Conservation (phyloP, 1,140 invertebrate genomes). For the Lucilia cuprina region DNA sequence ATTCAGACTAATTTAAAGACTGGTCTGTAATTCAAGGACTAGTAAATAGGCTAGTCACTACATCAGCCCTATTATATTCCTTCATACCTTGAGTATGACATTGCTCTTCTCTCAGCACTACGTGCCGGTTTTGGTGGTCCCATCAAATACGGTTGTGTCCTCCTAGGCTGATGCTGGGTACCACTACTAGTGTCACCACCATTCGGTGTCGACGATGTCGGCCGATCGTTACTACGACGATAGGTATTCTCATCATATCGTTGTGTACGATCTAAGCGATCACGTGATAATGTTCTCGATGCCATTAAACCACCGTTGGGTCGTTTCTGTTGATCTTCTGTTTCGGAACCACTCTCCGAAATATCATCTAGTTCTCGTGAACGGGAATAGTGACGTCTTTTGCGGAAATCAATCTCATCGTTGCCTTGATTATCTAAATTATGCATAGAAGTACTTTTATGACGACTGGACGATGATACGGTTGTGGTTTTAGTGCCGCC, state of each 20-base stretch:
- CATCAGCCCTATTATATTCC: no score
- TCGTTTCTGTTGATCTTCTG: conserved; percentile 54
- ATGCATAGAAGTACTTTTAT: conserved; percentile 59
- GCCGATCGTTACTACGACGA: conserved; percentile 38
- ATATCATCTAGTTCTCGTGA: conserved; percentile 59
- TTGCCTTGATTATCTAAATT: conserved; percentile 54
- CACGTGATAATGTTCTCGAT: conserved; percentile 53
- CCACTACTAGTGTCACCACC: conserved; percentile 33
- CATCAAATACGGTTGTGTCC: conserved; percentile 40
- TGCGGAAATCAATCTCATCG: conserved; percentile 56
- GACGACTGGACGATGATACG: conserved; percentile 43
- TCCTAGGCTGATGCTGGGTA: background rate
- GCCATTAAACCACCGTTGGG: conserved; percentile 37
- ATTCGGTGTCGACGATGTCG: conserved; percentile 35
- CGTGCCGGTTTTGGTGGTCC: conserved; percentile 59
- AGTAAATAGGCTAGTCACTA: no score
- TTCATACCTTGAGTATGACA: conserved; percentile 41
- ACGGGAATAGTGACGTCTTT: conserved; percentile 57
- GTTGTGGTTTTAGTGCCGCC: conserved; percentile 38
- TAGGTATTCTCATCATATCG: conserved; percentile 44
- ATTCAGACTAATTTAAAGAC: no score
- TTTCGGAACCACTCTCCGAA: conserved; percentile 61
- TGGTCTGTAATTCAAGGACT: no score
- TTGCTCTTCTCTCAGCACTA: conserved; percentile 50
- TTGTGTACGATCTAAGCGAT: conserved; percentile 43